phyloP scores from a whole-genome alignment of 2,113 vertebrate species.

The Egretta garzetta region DNA sequence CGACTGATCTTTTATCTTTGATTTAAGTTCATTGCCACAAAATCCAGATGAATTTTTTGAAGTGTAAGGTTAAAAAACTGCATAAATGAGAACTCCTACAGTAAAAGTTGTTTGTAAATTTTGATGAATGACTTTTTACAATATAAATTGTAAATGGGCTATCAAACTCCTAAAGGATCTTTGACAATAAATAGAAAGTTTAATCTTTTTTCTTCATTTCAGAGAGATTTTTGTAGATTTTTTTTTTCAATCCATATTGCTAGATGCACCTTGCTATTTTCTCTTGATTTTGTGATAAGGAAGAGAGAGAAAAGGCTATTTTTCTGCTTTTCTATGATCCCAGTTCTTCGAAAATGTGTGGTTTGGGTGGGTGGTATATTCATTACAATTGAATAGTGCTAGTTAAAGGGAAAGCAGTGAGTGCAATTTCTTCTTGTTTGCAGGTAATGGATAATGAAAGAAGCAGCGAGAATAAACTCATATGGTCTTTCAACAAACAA shows the following conservation, averaged over 20 bases:
- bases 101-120: slow-evolving; percentile 64
- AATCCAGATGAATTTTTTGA: slow-evolving; percentile 67
- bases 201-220: background rate
- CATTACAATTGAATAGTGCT: background rate
- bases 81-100: slow-evolving; percentile 55
- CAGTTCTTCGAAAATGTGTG: background rate
- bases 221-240: background rate
- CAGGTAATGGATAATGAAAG: background rate
- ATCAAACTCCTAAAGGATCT: slow-evolving; percentile 37
- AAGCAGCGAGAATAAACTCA: background rate
- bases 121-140: slow-evolving; percentile 26
- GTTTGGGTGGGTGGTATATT: background rate
- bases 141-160: slow-evolving; percentile 33
- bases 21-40: slow-evolving; percentile 74
- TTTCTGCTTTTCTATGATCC: slow-evolving; percentile 3
- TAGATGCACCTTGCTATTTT: slow-evolving; percentile 16
- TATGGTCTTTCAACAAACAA: background rate
- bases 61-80: slow-evolving; percentile 60
- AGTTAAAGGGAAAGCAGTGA: background rate
- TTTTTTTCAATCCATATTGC: background rate
- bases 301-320: background rate
- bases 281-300: background rate
- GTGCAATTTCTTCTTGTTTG: background rate
- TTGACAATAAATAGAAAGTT: slow-evolving; percentile 53
- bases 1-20: slow-evolving; percentile 74